Conservation (phyloP, 2,113 vertebrate genomes). For the Semicossyphus pulcher region DNA sequence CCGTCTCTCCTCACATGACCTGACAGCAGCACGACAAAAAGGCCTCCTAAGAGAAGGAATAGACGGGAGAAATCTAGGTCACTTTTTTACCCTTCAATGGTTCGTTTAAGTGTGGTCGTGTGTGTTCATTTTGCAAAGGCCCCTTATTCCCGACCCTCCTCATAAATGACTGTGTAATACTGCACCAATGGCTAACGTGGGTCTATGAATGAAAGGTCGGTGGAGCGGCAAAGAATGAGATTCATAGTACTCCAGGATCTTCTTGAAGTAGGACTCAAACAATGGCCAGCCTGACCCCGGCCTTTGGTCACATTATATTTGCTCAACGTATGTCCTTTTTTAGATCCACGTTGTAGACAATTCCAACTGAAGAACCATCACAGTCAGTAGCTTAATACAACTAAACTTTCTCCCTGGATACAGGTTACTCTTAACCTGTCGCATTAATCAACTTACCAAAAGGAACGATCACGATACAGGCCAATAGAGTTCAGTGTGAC, state of each 20-base stretch:
- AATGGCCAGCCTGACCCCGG: background rate
- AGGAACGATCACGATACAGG: conserved; percentile 3
- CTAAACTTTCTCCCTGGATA: background rate
- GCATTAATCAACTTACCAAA: conserved; percentile 17
- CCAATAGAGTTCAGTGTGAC: conserved; percentile 16
- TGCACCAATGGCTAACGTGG: background rate
- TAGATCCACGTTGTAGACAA: background rate
- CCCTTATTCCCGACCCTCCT: conserved; percentile 9
- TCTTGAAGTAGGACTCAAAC: background rate
- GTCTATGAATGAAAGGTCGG: conserved; percentile 1
- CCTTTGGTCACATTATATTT: too few species aligned
- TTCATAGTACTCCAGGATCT: background rate
- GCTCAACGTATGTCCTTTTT: background rate
- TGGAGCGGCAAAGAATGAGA: conserved; percentile 29
- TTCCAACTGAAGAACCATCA: background rate
- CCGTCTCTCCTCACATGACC: conserved; percentile 63
- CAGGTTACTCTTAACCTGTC: conserved; percentile 1
- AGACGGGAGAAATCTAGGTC: conserved; percentile 70
- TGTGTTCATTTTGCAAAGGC: conserved; percentile 38
- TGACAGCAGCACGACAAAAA: conserved; percentile 46
- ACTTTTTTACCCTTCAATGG: conserved; percentile 72
- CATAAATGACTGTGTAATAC: conserved; percentile 28
- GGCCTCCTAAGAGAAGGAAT: conserved; percentile 30
- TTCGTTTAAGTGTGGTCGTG: conserved; percentile 48
- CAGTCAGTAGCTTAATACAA: background rate